Evolutionary conservation across 2,888 invertebrate genomes (phyloP).

Genomic region (Clivina fossor): DNA sequence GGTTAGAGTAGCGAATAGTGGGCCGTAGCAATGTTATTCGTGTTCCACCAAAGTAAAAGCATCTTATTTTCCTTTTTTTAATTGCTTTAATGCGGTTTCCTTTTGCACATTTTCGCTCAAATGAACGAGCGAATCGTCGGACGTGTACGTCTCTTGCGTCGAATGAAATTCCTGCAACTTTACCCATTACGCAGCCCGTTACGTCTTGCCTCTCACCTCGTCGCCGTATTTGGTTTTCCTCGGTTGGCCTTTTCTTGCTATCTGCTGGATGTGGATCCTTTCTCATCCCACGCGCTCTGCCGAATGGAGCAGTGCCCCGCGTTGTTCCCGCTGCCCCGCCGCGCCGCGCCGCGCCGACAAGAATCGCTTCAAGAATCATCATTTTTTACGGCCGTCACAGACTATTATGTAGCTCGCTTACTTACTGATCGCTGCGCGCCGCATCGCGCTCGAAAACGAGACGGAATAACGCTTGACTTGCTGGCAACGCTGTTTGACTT

Average conservation of each 20-base stretch:
- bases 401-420: constrained; percentile 30
- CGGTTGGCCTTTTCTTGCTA: too few relatives aligned
- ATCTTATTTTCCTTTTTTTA: constrained; percentile 24
- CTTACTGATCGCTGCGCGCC: constrained; percentile 26
- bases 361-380: constrained; percentile 21
- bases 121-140: constrained; percentile 1
- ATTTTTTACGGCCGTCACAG: constrained; percentile 29
- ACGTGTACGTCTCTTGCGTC: constrained; percentile 10
- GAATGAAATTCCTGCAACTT: constrained; percentile 28
- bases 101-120: constrained; percentile 26
- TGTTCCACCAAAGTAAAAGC: constrained; percentile 20
- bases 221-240: too few relatives aligned
- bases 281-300: too few relatives aligned
- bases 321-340: too few relatives aligned
- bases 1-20: too few relatives aligned
- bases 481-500: constrained; percentile 24
- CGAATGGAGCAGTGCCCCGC: too few relatives aligned
- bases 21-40: too few relatives aligned
- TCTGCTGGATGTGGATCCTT: too few relatives aligned
- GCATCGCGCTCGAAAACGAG: too few relatives aligned
- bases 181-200: constrained; percentile 15
- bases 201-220: too few relatives aligned
- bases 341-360: not conserved
- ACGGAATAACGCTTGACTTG: too few relatives aligned
- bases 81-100: constrained; percentile 28